Percentiles rank a stretch among this genome's conserved stretches.
Conservation (phyloP, 2,888 invertebrate species). For the Oscheius myriophilus region DNA sequence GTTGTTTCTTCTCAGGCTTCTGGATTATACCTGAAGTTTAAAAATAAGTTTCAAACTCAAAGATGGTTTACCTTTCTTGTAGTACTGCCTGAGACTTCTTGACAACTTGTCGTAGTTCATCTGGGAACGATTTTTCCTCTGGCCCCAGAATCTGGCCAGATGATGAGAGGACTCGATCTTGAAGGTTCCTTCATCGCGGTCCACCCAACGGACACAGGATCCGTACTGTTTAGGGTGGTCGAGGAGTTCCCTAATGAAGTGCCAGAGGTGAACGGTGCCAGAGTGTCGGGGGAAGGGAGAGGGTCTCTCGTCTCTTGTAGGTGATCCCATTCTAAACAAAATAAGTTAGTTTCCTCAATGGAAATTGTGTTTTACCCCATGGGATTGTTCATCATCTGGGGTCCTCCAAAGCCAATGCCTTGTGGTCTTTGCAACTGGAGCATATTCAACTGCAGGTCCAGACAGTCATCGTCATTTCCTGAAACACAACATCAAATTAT, state of each 20-base stretch:
- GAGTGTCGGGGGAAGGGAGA: conserved; percentile 46
- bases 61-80: conserved; percentile 88
- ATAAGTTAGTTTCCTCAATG: not conserved
- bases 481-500: not conserved
- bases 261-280: conserved; percentile 89
- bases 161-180: conserved; percentile 98
- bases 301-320: conserved; percentile 41
- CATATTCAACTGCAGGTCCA: conserved; percentile 38
- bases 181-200: conserved; percentile 88
- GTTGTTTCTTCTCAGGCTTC: conserved; percentile 96
- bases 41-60: not conserved
- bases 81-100: conserved; percentile 95
- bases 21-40: conserved; percentile 77
- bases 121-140: conserved; percentile 94
- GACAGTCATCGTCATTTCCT: conserved; percentile 53
- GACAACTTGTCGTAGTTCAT: conserved; percentile 99
- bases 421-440: conserved; percentile 20
- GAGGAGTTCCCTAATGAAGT: conserved; percentile 94
- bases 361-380: not conserved
- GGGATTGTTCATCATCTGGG: conserved; percentile 18
- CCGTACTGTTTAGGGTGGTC: conserved; percentile 88
- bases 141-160: conserved; percentile 97
- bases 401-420: conserved; percentile 15
- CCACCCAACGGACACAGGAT: conserved; percentile 95
- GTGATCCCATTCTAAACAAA: conserved; percentile 24